Base-by-base conservation (phyloP, 2,113 vertebrate species). In the Willisornis vidua region DNA sequence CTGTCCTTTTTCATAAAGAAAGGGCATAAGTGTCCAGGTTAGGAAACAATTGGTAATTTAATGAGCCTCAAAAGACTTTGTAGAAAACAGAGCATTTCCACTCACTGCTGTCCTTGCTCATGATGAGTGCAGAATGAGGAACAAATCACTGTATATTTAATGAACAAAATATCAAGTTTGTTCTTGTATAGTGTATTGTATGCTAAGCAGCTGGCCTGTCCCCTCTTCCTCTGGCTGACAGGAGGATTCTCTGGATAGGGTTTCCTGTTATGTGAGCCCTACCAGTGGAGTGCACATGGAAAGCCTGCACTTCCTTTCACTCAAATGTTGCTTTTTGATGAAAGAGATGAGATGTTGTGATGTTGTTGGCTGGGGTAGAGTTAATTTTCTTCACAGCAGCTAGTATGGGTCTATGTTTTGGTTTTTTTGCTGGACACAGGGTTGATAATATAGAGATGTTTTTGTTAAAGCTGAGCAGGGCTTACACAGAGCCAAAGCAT, bases 91-190 rank as follows among this genome's bases (percentile, higher is more conserved):
- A 17, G 33, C 39, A 52, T 67, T 96, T 95, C 39, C 39, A 26
- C 23, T 91, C 20, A 24, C 43, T 93, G 73, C 28, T 81, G 55
- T 29, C 54, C 14, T 59, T 77, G 39, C 33, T 73, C 17, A 26
- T 37, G 8, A 41, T 41, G 14, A 78, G 31, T 43, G 28, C 25
- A 76, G 86, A 81, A 75, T 0, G 0, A 92, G 77, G 45, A 28
- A 28, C 39, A 9, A 41, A 18, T 89, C 28, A 15, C 71, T 94
- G 48, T 81, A 85, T 94, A 91, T 95, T 95, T 96, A 7, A 95
- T 95, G 89, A 93, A 68, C 7, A 65, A 93, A 89, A 87, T 89
- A 92, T 74, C 61, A 71, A 20, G 65, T 94, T 91, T 94, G 61
- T 84, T 84, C n/a, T 66, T 78, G 15, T 74, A 12, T 20, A 49